phyloP scores from a whole-genome alignment of 2,888 invertebrate genomes.

The Lasius fuliginosus region DNA sequence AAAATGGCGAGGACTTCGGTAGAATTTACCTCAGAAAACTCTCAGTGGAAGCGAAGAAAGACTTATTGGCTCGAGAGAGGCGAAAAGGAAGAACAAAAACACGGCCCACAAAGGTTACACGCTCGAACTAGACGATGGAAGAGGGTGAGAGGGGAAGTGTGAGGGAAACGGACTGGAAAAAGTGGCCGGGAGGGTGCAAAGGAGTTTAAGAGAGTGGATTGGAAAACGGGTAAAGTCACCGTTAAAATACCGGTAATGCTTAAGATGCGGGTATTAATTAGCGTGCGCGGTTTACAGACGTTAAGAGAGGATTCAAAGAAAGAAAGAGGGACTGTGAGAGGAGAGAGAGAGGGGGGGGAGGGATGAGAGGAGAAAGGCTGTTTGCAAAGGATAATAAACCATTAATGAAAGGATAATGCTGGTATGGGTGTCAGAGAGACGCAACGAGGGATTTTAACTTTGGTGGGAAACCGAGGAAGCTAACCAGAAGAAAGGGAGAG shows the following conservation, averaged over 20 bases:
- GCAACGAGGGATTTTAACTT: background rate
- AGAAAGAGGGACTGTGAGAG: background rate
- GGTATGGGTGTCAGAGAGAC: conserved; percentile 45
- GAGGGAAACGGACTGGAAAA: conserved; percentile 38
- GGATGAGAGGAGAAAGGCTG: conserved; percentile 1
- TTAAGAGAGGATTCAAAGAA: background rate
- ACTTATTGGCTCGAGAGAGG: conserved; percentile 39
- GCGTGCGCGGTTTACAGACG: conserved; percentile 50
- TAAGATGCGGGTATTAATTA: conserved; percentile 66
- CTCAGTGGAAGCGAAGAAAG: conserved; percentile 30
- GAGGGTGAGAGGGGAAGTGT: background rate
- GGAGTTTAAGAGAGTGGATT: conserved; percentile 10
- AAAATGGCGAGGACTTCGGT: conserved; percentile 3
- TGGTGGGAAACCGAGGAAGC: background rate
- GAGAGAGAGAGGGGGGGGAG: background rate
- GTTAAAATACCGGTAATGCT: conserved; percentile 52
- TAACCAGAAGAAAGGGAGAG: conserved; percentile 3
- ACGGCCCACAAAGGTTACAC: conserved; percentile 33
- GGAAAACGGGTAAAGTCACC: conserved; percentile 43
- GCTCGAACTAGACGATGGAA: conserved; percentile 14
- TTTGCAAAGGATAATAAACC: conserved; percentile 65
- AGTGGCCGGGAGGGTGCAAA: conserved; percentile 10
- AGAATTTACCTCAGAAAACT: conserved; percentile 43
- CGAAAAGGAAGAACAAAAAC: conserved; percentile 39
- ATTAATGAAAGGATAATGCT: conserved; percentile 64